Evolutionary conservation across 2,113 vertebrate species (phyloP).

Genomic region (Ictalurus furcatus): DNA sequence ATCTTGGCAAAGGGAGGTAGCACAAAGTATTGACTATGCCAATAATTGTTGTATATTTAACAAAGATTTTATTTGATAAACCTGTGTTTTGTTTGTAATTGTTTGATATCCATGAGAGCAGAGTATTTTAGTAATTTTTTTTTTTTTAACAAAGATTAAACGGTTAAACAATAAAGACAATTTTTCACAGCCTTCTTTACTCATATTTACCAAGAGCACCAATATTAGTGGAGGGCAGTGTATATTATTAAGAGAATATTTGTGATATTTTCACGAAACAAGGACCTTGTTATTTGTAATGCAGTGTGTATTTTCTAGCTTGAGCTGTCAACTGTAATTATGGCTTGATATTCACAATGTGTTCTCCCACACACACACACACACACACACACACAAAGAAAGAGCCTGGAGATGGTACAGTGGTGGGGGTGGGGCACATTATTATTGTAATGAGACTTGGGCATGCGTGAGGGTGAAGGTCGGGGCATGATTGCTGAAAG

Average conservation of each 20-base stretch:
- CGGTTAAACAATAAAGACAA: too few relatives aligned
- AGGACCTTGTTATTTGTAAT: constrained; percentile 44
- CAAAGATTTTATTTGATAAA: too few relatives aligned
- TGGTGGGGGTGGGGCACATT: constrained; percentile 52
- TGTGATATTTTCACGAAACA: not conserved
- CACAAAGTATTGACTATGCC: too few relatives aligned
- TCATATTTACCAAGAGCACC: too few relatives aligned
- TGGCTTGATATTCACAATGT: constrained; percentile 51
- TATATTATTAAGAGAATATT: not conserved
- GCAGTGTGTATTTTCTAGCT: constrained; percentile 55
- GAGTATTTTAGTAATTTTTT: too few relatives aligned
- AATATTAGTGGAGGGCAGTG: too few relatives aligned
- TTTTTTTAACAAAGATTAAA: too few relatives aligned
- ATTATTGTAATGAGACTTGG: constrained; percentile 63
- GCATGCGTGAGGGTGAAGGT: constrained; percentile 27
- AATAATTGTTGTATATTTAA: too few relatives aligned
- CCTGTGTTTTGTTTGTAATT: too few relatives aligned
- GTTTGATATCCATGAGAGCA: too few relatives aligned
- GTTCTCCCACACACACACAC: constrained; percentile 54
- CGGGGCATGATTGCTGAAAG: not conserved
- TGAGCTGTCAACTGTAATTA: constrained; percentile 74
- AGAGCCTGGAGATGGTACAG: constrained; percentile 47
- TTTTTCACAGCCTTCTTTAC: too few relatives aligned
- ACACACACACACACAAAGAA: constrained; percentile 45
- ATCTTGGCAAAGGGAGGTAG: too few relatives aligned